Conservation (phyloP, 2,888 invertebrate species). For the Amphipoea lucens region DNA sequence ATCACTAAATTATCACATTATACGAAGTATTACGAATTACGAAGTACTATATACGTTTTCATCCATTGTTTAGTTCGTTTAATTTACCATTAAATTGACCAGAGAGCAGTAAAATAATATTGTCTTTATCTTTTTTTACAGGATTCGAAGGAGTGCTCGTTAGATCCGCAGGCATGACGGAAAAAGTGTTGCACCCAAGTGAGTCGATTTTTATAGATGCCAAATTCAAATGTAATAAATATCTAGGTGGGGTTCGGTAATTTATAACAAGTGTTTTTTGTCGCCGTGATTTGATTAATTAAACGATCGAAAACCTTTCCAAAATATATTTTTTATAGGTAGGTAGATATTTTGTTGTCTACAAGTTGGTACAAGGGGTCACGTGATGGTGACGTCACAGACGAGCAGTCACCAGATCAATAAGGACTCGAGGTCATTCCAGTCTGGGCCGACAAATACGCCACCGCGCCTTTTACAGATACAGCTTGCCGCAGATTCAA, state of each 20-base stretch:
- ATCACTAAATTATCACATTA: background rate
- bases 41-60: background rate
- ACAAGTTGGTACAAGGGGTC: slow-evolving; percentile 70
- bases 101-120: background rate
- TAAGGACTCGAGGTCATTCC: slow-evolving; percentile 86
- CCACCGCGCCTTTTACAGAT: slow-evolving; percentile 74
- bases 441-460: slow-evolving; percentile 76
- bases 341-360: slow-evolving; percentile 33
- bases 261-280: background rate
- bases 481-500: slow-evolving; percentile 54
- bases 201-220: slow-evolving; percentile 84
- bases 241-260: background rate
- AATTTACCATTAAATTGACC: background rate
- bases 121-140: slow-evolving; percentile 76
- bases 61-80: background rate
- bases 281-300: background rate
- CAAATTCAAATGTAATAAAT: background rate
- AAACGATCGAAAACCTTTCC: background rate
- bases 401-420: slow-evolving; percentile 85
- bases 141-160: slow-evolving; percentile 91
- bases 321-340: slow-evolving; percentile 4
- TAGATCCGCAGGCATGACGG: slow-evolving; percentile 93
- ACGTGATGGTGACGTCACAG: slow-evolving; percentile 81
- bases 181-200: slow-evolving; percentile 95
- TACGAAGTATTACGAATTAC: background rate